Evolutionary conservation across 92 coral and sea anemone species (phyloP), one percentile per base, ranked within the genome.

Genomic region (Paragorgia papillata): DNA sequence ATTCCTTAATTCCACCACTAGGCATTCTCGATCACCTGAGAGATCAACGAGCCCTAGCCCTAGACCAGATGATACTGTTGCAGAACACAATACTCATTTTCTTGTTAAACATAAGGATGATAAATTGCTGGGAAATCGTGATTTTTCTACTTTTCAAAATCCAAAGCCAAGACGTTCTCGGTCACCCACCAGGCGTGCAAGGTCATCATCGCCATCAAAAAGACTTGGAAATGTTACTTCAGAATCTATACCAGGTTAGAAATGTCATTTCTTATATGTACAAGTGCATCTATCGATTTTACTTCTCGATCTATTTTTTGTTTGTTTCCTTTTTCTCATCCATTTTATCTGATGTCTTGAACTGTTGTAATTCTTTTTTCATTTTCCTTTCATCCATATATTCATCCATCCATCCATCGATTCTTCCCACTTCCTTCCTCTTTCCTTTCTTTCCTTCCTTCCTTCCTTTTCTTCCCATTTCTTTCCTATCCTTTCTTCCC

Each of bases 111-210:
- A 86, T 79, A 94, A 88, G 69, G 98, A 94, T 57, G 81, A 80
- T 0, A 86, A 68, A 56, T 70, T 94, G 79, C 86, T 94, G 87
- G 98, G 83, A 91, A 94, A 82, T 94, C 98, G 98, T 94, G 97
- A 94, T 91, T 94, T 94, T 91, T 54, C 83, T 85, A 81, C 98
- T 90, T 94, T 94, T 88, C 82, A 89, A 85, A 91, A 91, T 88
- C 98, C 98, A 32, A 94, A 94, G 98, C 92, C 97, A 21, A 87
- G 97, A 20, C 84, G 90, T 61, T 86, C 91, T 68, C 80, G 94
- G 35, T 94, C 98, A 61, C 98, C 98, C 12, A 87, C 95, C 48
- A 84, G 98, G 62, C 88, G 98, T 59, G 84, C 98, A 0, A 73
- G 98, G 20, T 90, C 98, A 3, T 50, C 83, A 3, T 94, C 98